Evolutionary conservation across 2,888 invertebrate species (phyloP).

Genomic region (Pseudeuparius sepicola): DNA sequence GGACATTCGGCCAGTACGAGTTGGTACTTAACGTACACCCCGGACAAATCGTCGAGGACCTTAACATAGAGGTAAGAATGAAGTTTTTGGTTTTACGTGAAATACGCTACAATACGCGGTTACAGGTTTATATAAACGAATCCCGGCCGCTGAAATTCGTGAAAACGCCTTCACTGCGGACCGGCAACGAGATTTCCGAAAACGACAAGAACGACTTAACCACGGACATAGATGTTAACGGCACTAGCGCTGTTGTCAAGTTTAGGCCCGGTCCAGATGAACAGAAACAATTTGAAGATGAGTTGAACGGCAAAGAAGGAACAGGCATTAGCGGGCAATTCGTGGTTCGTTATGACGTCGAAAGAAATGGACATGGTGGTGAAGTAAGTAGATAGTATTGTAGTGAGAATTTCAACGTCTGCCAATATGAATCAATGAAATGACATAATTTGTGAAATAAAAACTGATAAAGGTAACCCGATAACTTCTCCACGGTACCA

Average conservation of each 20-base stretch:
- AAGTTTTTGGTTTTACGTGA: no score
- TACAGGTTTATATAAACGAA: conserved; percentile 57
- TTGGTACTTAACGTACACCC: conserved; percentile 60
- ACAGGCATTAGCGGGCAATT: conserved; percentile 50
- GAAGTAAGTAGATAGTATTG: no score
- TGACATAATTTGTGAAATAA: no score
- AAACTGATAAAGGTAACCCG: no score
- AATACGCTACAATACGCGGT: no score
- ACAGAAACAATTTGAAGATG: conserved; percentile 47
- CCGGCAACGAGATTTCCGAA: conserved; percentile 56
- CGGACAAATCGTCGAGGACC: conserved; percentile 53
- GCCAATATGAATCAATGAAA: no score
- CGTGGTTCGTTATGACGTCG: conserved; percentile 59
- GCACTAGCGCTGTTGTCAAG: conserved; percentile 34
- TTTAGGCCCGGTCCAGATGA: conserved; percentile 47
- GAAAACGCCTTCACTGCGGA: conserved; percentile 52
- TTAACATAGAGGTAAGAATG: conserved; percentile 46
- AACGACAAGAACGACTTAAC: no score
- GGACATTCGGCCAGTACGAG: conserved; percentile 56
- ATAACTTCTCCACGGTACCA: no score
- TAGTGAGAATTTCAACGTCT: no score
- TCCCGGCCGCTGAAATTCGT: conserved; percentile 49
- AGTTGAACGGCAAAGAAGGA: no score
- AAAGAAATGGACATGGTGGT: conserved; percentile 47
- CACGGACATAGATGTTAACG: conserved; percentile 26